These are phyloP conservation scores for Sebastes melanostomus DNA, from an alignment of 2,797 vertebrate species.

Conservation along the genomic window DNA sequence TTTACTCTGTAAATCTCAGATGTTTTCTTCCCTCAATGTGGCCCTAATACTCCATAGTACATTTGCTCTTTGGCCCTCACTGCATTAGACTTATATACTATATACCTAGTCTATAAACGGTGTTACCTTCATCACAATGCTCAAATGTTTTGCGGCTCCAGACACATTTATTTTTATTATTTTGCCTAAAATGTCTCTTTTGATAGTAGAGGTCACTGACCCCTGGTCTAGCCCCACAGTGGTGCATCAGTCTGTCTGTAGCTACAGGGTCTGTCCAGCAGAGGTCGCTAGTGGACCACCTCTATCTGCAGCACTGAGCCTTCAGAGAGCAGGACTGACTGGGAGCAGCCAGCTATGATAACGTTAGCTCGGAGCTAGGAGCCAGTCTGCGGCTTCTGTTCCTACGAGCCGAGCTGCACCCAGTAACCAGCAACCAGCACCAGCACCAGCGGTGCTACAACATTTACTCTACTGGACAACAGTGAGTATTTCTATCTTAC, in stretches of 20 bases:
- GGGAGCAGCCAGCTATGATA: conserved; percentile 36
- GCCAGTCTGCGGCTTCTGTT: conserved; percentile 54
- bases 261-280: conserved; percentile 1
- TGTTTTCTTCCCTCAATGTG: too few relatives aligned
- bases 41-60: too few relatives aligned
- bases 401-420: conserved; percentile 50
- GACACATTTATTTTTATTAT: too few relatives aligned
- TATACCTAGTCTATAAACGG: too few relatives aligned
- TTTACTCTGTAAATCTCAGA: too few relatives aligned
- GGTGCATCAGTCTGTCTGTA: background rate
- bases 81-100: too few relatives aligned
- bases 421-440: background rate
- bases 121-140: too few relatives aligned
- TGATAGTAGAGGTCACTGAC: too few relatives aligned
- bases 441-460: conserved; percentile 28
- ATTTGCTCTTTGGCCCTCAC: too few relatives aligned
- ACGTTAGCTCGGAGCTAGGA: conserved; percentile 25
- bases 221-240: too few relatives aligned
- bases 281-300: conserved; percentile 6
- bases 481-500: conserved; percentile 59
- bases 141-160: too few relatives aligned
- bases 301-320: background rate
- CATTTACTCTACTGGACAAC: conserved; percentile 23
- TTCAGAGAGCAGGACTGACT: background rate
- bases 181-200: too few relatives aligned